Percentiles rank a stretch among this genome's conserved stretches.
These are phyloP conservation scores for Pemphredon lugubris DNA, from an alignment of 2,888 invertebrate species.

Conservation along the genomic window DNA sequence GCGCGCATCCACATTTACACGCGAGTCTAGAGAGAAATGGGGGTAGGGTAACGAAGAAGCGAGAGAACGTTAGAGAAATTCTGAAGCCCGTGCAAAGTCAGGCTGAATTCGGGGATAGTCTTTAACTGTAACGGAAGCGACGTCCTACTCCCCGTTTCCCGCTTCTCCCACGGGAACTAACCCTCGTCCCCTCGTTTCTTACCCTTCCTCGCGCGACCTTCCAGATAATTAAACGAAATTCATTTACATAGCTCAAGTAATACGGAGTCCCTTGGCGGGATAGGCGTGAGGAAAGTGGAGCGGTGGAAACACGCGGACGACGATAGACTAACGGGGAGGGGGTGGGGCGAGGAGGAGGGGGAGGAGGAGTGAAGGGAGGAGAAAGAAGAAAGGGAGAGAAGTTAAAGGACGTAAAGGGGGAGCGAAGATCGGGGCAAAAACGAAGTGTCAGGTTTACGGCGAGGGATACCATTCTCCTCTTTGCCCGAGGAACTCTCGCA, in stretches of 20 bases:
- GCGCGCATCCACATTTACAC: not conserved
- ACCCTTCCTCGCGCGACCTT: constrained; percentile 45
- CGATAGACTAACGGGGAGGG: no score
- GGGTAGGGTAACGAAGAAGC: not conserved
- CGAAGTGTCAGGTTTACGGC: constrained; percentile 51
- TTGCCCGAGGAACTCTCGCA: constrained; percentile 7
- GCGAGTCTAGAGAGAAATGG: not conserved
- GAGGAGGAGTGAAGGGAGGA: not conserved
- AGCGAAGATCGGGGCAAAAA: constrained; percentile 37
- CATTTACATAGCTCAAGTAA: constrained; percentile 80
- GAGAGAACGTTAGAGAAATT: constrained; percentile 48
- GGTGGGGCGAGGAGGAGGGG: no score
- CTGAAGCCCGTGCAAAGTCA: constrained; percentile 64
- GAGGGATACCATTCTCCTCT: constrained; percentile 5
- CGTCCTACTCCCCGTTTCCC: constrained; percentile 36
- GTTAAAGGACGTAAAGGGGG: constrained; percentile 39
- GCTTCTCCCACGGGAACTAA: constrained; percentile 53
- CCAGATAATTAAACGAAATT: constrained; percentile 80
- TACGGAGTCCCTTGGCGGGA: no score
- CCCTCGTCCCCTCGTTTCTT: constrained; percentile 54
- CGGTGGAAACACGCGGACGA: no score
- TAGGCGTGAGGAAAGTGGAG: no score
- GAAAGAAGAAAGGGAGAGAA: not conserved
- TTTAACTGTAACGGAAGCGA: constrained; percentile 66
- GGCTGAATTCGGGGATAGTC: constrained; percentile 70